Evolutionary conservation across 2,113 vertebrate species (phyloP), one percentile per base, ranked within the genome.

Genomic region (Melospiza georgiana): DNA sequence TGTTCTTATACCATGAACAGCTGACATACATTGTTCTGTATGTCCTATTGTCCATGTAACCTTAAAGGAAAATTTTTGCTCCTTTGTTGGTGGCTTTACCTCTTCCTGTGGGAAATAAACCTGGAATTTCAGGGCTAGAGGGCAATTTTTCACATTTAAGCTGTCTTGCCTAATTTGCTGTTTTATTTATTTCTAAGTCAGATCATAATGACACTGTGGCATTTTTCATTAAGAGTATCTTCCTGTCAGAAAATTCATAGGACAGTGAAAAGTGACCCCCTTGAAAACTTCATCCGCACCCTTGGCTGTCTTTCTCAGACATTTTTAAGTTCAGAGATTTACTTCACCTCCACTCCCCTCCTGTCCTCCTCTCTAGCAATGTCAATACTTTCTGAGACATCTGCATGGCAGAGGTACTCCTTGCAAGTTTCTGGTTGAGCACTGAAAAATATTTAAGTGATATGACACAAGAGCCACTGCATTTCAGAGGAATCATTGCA

Each of bases 1-100:
- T 73, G 57, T 44, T 81, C 9, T 81, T 74, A 35, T 2, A 23
- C 35, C 52, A 37, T 4, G 9, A 83, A 39, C 44, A 39, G 18
- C 62, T 84, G 91, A 84, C 57, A 46, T 72, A 69, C 3, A 23
- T 85, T 86, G 49, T 75, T 71, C n/a, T 80, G 30, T 67, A 93
- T 84, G 72, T 95, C 79, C 67, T 35, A 31, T 46, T 94, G 75
- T 87, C 59, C 61, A 21, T 79, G 66, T 84, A 93, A 89, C 55
- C 75, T 57, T 89, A 96, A 93, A 94, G 77, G 49, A 88, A 87
- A 31, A 15, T 41, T 82, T 90, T 87, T 89, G 33, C 89, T 96
- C 59, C 72, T 93, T 95, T 96, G 63, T 95, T 96, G 66, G 74
- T 93, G 83, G 54, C 66, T 94, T 87, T 89, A 91, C 55, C 95